These are phyloP conservation scores for Heteromyza rotundicornis DNA, from an alignment of 2,888 invertebrate genomes.

Conservation along the genomic window DNA sequence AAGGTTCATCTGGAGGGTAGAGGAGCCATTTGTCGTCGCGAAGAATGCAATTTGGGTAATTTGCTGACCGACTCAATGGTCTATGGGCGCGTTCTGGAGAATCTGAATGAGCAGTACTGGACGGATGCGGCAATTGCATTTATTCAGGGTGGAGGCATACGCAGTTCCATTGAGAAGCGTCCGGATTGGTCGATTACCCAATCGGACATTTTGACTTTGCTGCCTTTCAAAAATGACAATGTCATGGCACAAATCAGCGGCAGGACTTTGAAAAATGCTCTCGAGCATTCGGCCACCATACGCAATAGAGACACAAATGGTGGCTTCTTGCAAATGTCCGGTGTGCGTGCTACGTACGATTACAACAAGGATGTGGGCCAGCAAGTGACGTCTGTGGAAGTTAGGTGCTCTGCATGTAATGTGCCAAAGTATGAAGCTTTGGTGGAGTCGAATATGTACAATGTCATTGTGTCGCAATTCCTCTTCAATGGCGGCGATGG, in stretches of 20 bases:
- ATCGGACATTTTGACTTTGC: conserved; percentile 73
- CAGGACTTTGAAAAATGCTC: conserved; percentile 67
- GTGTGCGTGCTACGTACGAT: conserved; percentile 75
- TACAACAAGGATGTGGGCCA: conserved; percentile 67
- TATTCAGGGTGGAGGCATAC: conserved; percentile 78
- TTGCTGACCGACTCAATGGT: conserved; percentile 79
- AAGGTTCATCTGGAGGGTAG: conserved; percentile 75
- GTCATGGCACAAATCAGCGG: conserved; percentile 73
- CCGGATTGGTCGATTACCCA: conserved; percentile 69
- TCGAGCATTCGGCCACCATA: conserved; percentile 72
- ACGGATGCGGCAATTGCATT: conserved; percentile 79
- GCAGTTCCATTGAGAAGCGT: conserved; percentile 70
- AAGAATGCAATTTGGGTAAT: conserved; percentile 87
- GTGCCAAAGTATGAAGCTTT: conserved; percentile 68
- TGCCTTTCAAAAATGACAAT: conserved; percentile 79
- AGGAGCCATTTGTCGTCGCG: conserved; percentile 68
- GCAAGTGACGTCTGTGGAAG: conserved; percentile 70
- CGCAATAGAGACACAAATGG: conserved; percentile 68
- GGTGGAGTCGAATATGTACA: conserved; percentile 67
- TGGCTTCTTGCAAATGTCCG: conserved; percentile 84
- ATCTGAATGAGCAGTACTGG: conserved; percentile 67
- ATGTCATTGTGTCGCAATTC: conserved; percentile 72
- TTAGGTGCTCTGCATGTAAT: conserved; percentile 73
- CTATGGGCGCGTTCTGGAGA: conserved; percentile 63
- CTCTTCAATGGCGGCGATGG: conserved; percentile 80